Evolutionary conservation across 2,888 invertebrate genomes (phyloP).

Genomic region (Pyrgus malvae): DNA sequence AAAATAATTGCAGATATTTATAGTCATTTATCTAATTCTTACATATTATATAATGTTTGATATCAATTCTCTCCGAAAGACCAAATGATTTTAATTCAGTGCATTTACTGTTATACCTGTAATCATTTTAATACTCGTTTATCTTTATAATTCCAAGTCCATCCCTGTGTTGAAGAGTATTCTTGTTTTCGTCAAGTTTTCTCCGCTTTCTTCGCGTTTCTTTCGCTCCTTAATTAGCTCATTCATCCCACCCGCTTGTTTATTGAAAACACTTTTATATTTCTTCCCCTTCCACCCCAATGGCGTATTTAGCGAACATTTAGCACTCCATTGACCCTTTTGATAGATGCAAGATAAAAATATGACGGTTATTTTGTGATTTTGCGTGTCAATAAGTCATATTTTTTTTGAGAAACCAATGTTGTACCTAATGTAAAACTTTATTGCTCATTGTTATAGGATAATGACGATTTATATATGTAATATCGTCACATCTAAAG

Average conservation of each 20-base stretch:
- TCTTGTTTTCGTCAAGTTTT: slow-evolving; percentile 80
- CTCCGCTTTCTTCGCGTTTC: slow-evolving; percentile 77
- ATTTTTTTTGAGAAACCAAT: background rate
- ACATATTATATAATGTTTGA: no score
- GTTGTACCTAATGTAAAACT: no score
- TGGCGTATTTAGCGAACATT: slow-evolving; percentile 64
- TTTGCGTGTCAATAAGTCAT: background rate
- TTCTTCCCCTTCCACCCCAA: slow-evolving; percentile 61
- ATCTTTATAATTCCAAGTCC: no score
- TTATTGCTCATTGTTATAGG: no score
- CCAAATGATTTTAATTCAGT: no score
- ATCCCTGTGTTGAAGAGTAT: slow-evolving; percentile 61
- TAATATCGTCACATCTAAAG: no score
- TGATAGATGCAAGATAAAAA: slow-evolving; percentile 24
- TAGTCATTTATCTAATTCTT: no score
- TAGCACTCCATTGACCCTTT: slow-evolving; percentile 43
- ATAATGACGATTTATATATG: no score
- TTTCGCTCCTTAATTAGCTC: slow-evolving; percentile 81
- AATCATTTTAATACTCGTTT: no score
- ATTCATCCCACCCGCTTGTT: slow-evolving; percentile 74
- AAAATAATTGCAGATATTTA: no score
- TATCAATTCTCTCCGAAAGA: no score
- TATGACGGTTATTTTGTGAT: background rate
- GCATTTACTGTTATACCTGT: no score
- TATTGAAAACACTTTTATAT: slow-evolving; percentile 78